These are phyloP conservation scores for Unio delphinus DNA, from an alignment of 2,888 invertebrate species.

Conservation along the genomic window DNA sequence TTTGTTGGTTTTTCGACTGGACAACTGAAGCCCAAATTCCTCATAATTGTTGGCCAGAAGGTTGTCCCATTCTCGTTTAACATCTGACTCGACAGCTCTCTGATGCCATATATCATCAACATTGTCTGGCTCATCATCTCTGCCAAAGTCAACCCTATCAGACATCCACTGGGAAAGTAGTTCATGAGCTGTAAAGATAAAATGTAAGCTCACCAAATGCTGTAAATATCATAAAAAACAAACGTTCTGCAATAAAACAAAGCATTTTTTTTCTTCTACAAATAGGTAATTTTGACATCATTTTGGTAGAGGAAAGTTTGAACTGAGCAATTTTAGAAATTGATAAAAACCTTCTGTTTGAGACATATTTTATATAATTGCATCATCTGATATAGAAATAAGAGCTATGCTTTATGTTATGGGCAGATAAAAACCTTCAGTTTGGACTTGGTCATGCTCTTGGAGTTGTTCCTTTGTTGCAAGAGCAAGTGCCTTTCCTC, in stretches of 20 bases:
- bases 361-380: no score
- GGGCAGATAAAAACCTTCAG: slow-evolving; percentile 47
- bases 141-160: slow-evolving; percentile 60
- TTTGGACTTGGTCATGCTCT: slow-evolving; percentile 56
- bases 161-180: slow-evolving; percentile 67
- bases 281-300: no score
- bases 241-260: no score
- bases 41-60: slow-evolving; percentile 49
- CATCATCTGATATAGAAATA: no score
- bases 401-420: neutral
- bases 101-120: slow-evolving; percentile 48
- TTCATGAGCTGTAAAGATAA: slow-evolving; percentile 57
- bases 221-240: no score
- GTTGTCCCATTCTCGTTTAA: slow-evolving; percentile 62
- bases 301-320: no score
- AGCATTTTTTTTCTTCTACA: no score
- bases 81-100: slow-evolving; percentile 42
- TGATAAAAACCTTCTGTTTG: no score
- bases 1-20: slow-evolving; percentile 9
- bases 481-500: slow-evolving; percentile 41
- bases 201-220: no score
- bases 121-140: slow-evolving; percentile 44
- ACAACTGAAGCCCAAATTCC: slow-evolving; percentile 32
- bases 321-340: no score
- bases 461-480: slow-evolving; percentile 43